phyloP scores from a whole-genome alignment of 2,113 vertebrate species.

The Stigmatopora nigra region DNA sequence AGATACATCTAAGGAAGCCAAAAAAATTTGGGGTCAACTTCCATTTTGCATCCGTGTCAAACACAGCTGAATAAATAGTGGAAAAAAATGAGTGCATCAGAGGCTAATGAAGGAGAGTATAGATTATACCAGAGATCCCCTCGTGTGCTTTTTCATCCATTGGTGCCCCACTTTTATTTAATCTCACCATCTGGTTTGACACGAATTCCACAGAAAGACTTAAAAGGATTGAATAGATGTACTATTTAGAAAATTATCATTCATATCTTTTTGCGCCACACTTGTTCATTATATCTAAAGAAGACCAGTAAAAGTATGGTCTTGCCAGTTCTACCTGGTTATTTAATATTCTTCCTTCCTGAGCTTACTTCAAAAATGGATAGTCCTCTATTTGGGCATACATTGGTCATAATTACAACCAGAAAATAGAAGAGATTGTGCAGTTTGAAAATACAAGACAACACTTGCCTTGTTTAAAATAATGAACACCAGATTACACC shows the following conservation, averaged over 20 bases:
- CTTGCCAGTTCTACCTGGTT: conserved; percentile 2
- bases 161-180: conserved; percentile 52
- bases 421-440: conserved; percentile 37
- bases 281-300: not conserved
- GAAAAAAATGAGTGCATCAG: not conserved
- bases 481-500: conserved; percentile 58
- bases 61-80: too few relatives aligned
- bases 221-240: conserved; percentile 33
- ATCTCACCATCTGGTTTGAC: conserved; percentile 54
- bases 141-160: conserved; percentile 43
- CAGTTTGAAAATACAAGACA: conserved; percentile 51
- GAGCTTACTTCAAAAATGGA: conserved; percentile 13
- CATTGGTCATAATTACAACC: conserved; percentile 55
- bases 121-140: conserved; percentile 47
- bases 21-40: not conserved
- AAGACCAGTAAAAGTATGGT: conserved; percentile 1
- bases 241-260: conserved; percentile 23
- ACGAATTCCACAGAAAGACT: conserved; percentile 43
- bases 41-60: too few relatives aligned
- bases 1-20: not conserved
- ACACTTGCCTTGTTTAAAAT: conserved; percentile 55
- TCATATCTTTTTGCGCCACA: conserved; percentile 10
- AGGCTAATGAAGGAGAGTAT: conserved; percentile 15
- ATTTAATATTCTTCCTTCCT: conserved; percentile 20
- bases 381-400: conserved; percentile 34